Evolutionary conservation across 23 tunicate genomes (phyloP).

Genomic region (Phallusia fumigata): DNA sequence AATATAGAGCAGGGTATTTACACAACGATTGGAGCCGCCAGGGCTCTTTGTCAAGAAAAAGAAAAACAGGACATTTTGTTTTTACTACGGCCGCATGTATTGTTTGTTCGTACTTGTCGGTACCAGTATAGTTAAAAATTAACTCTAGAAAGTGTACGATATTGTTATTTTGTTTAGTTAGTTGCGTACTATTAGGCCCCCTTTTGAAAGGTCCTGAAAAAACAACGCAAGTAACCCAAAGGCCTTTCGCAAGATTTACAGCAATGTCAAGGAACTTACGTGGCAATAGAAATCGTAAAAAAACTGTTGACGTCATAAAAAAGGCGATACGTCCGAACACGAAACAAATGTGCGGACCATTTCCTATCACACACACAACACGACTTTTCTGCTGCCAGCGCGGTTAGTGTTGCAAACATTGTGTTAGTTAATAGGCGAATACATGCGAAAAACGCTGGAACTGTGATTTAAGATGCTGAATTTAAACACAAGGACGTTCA

Average conservation of each 20-base stretch:
- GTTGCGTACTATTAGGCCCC: too few species aligned
- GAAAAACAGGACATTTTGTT: not conserved
- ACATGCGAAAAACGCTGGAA: not conserved
- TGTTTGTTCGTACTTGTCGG: not conserved
- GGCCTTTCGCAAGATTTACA: too few species aligned
- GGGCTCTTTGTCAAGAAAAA: conserved; percentile 7
- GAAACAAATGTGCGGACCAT: not conserved
- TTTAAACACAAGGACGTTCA: too few species aligned
- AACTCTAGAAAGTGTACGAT: too few species aligned
- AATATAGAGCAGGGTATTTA: not conserved
- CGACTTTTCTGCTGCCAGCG: not conserved
- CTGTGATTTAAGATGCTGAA: too few species aligned
- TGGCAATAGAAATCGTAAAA: conserved; percentile 1
- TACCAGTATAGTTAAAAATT: not conserved
- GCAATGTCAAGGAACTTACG: not conserved
- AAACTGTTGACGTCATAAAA: conserved; percentile 1
- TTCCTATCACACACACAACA: not conserved
- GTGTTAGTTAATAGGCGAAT: conserved; percentile 5
- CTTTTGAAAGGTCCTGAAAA: too few species aligned
- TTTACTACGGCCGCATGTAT: not conserved
- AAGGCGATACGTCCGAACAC: not conserved
- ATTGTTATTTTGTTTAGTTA: too few species aligned
- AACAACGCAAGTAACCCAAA: too few species aligned
- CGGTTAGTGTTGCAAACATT: conserved; percentile 2
- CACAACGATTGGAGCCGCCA: conserved; percentile 3